Evolutionary conservation across 1,140 invertebrate species (phyloP).

Genomic region (Listronotus bonariensis): DNA sequence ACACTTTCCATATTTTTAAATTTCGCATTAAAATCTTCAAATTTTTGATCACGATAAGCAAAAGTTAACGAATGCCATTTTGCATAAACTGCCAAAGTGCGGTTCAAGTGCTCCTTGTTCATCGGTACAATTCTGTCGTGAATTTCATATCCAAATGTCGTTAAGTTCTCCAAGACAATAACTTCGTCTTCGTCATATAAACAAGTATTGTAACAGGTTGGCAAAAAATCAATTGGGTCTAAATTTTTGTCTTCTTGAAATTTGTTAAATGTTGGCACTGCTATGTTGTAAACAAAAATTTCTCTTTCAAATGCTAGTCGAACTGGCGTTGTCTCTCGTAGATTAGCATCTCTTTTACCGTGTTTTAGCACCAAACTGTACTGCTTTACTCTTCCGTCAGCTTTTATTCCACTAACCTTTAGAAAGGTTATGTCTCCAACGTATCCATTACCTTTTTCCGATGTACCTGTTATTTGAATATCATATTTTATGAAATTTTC

Average conservation of each 20-base stretch:
- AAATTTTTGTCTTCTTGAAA: conserved; percentile 17
- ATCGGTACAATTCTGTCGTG: conserved; percentile 13
- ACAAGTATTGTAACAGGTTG: conserved; percentile 3
- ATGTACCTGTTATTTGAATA: conserved; percentile 3
- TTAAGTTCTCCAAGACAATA: conserved; percentile 22
- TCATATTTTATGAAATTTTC: conserved; percentile 1
- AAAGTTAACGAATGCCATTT: conserved; percentile 59
- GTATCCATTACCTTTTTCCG: conserved; percentile 39
- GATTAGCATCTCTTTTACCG: conserved; percentile 23
- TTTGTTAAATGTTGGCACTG: conserved; percentile 27
- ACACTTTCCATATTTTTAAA: background rate
- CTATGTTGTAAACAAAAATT: conserved; percentile 30
- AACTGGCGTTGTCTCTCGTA: conserved; percentile 20
- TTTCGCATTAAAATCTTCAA: conserved; percentile 32
- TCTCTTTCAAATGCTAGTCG: conserved; percentile 25
- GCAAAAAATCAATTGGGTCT: background rate
- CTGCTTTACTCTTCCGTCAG: background rate
- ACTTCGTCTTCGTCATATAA: conserved; percentile 4
- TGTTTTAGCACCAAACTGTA: conserved; percentile 36
- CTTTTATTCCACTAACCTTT: conserved; percentile 7
- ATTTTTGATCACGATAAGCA: conserved; percentile 54
- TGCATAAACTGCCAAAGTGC: conserved; percentile 57
- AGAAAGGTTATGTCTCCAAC: conserved; percentile 37
- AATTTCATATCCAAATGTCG: conserved; percentile 8
- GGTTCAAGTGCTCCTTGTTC: conserved; percentile 19